Evolutionary conservation across 2,797 vertebrate species (phyloP), one percentile per base, ranked within the genome.

Genomic region (Bradypus variegatus): DNA sequence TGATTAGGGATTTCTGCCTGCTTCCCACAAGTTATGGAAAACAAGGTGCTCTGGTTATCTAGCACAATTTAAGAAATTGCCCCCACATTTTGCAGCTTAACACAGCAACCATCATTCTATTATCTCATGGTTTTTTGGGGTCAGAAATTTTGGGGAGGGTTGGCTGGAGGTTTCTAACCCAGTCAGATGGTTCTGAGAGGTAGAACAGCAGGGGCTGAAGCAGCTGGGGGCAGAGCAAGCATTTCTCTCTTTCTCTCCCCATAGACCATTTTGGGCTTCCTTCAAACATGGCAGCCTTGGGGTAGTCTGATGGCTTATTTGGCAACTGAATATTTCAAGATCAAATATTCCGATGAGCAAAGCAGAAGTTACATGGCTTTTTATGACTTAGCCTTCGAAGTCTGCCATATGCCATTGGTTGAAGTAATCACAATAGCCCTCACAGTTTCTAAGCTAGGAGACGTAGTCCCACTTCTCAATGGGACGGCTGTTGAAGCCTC

Each of bases 1-100:
- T 50, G 36, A 70, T 25, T 58, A 23, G 45, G 65, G 48, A 27
- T 79, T 93, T 88, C 86, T 83, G 73, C 25, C n/a, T 16, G 72
- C 29, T 45, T 86, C 48, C 73, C 29, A 21, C 12, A 58, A 53
- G 36, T 31, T 70, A 31, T 5, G 25, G 62, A 41, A 83, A 36
- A 41, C 1, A 19, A 12, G 5, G 48, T 6, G 2, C 21, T 72
- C 25, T 19, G 60, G 53, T 41, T n/a, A 50, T 4, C 10, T 13
- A 12, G 1, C 19, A 9, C 41, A 31, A 7, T 31, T 23, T 41
- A 41, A 83, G 73, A 76, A 45, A 77, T 62, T 29, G 36, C 7
- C 38, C 15, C 33, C 31, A 77, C 38, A 67, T n/a, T 23, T 2
- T 58, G 27, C 33, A 33, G 13, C 72, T 81, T 78, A 36, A 58